A percentile compares a stretch with the other conserved stretches of the same genome.
These are phyloP conservation scores for Rhinophrynus dorsalis DNA, from an alignment of 2,797 vertebrate genomes.

Conservation along the genomic window DNA sequence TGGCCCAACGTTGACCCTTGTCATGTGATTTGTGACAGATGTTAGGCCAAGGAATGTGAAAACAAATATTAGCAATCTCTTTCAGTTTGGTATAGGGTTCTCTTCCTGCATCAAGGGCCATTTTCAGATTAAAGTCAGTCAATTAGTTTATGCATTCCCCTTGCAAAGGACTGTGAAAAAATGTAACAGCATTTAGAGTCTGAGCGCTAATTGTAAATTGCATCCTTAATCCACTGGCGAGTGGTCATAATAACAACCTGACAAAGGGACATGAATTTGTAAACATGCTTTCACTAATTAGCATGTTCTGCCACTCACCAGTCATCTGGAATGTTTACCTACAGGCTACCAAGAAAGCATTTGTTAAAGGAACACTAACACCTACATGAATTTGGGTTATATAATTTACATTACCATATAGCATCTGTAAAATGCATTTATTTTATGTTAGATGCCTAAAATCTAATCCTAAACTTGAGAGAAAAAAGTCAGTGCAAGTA, in stretches of 20 bases:
- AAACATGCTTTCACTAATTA: conserved; percentile 23
- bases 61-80: neutral
- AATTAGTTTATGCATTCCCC: neutral
- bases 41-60: neutral
- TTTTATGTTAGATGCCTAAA: too few species aligned
- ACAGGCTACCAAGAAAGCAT: too few species aligned
- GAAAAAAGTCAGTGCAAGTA: too few species aligned
- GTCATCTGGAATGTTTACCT: too few species aligned
- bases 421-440: too few species aligned
- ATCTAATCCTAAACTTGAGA: too few species aligned
- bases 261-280: conserved; percentile 20
- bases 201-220: conserved; percentile 20
- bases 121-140: neutral
- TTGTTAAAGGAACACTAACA: too few species aligned
- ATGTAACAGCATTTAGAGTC: neutral
- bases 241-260: conserved; percentile 9
- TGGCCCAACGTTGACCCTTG: neutral
- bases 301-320: neutral
- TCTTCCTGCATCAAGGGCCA: neutral
- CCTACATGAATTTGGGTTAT: too few species aligned
- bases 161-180: neutral
- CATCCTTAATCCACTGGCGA: conserved; percentile 1
- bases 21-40: neutral
- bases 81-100: neutral
- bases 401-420: too few species aligned